Evolutionary conservation across 2,797 vertebrate genomes (phyloP).

Genomic region (Scarus forsteni): DNA sequence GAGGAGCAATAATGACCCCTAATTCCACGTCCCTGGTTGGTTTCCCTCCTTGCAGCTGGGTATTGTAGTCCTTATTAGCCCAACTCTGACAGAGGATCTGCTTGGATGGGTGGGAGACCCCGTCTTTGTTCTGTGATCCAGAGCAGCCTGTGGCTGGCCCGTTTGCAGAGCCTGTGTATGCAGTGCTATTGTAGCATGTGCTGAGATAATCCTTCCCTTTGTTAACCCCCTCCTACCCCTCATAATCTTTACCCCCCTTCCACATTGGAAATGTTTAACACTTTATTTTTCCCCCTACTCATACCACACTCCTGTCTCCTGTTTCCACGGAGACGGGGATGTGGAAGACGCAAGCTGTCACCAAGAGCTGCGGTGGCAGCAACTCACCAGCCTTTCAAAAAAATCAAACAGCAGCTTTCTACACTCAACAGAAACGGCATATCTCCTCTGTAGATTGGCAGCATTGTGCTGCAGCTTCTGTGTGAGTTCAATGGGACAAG

Average conservation of each 20-base stretch:
- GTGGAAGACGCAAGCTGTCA: constrained; percentile 65
- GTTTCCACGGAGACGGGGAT: constrained; percentile 74
- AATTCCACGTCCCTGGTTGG: constrained; percentile 72
- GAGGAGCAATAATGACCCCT: constrained; percentile 75
- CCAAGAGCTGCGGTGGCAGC: constrained; percentile 43
- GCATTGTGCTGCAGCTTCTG: constrained; percentile 67
- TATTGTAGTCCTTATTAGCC: constrained; percentile 77
- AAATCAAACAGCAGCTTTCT: constrained; percentile 69
- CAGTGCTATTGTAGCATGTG: constrained; percentile 73
- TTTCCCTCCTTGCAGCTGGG: constrained; percentile 60
- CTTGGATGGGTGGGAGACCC: constrained; percentile 72
- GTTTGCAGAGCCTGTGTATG: constrained; percentile 64
- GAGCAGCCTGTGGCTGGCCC: constrained; percentile 63
- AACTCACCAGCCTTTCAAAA: constrained; percentile 63
- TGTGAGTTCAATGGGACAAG: constrained; percentile 62
- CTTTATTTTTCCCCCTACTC: constrained; percentile 57
- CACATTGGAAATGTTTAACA: constrained; percentile 68
- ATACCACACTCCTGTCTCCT: constrained; percentile 42
- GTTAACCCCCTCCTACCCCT: constrained; percentile 42
- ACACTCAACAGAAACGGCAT: constrained; percentile 46
- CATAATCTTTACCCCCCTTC: constrained; percentile 68
- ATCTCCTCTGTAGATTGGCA: constrained; percentile 69
- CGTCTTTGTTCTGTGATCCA: constrained; percentile 77
- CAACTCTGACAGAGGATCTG: constrained; percentile 67
- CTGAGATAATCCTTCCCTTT: constrained; percentile 82